Percentiles rank a stretch among this genome's conserved stretches.
phyloP scores from a whole-genome alignment of 2,113 vertebrate genomes.

The Malurus melanocephalus region DNA sequence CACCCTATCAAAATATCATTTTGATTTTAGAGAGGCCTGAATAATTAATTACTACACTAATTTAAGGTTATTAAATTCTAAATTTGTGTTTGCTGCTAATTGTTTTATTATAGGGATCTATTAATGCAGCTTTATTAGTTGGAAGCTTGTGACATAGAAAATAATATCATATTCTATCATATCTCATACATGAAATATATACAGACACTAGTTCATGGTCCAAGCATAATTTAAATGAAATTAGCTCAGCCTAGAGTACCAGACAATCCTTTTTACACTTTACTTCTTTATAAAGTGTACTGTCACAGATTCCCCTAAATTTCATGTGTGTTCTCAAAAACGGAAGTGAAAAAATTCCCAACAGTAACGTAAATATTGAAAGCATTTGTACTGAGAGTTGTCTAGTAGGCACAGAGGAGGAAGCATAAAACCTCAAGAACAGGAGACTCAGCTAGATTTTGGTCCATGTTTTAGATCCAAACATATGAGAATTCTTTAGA shows the following conservation, averaged over 20 bases:
- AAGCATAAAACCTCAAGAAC: background rate
- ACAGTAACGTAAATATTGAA: background rate
- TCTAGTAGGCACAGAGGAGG: background rate
- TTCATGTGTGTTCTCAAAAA: background rate
- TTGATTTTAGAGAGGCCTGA: background rate
- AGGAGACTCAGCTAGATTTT: background rate
- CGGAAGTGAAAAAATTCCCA: background rate
- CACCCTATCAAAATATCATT: background rate
- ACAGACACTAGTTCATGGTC: background rate
- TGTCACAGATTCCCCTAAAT: background rate
- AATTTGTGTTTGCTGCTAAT: background rate
- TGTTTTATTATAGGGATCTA: background rate
- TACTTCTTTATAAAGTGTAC: background rate
- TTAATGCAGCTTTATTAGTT: background rate
- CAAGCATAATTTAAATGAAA: background rate
- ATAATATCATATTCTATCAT: background rate
- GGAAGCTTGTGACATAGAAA: background rate
- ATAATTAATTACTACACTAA: background rate
- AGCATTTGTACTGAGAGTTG: background rate
- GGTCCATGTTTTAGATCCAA: background rate
- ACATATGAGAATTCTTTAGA: background rate
- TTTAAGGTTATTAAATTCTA: background rate
- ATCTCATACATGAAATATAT: background rate
- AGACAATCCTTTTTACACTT: background rate
- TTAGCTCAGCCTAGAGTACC: background rate